Percentiles rank a stretch among this genome's conserved stretches.
phyloP scores from a whole-genome alignment of 2,797 vertebrate species.

The Varecia variegata region DNA sequence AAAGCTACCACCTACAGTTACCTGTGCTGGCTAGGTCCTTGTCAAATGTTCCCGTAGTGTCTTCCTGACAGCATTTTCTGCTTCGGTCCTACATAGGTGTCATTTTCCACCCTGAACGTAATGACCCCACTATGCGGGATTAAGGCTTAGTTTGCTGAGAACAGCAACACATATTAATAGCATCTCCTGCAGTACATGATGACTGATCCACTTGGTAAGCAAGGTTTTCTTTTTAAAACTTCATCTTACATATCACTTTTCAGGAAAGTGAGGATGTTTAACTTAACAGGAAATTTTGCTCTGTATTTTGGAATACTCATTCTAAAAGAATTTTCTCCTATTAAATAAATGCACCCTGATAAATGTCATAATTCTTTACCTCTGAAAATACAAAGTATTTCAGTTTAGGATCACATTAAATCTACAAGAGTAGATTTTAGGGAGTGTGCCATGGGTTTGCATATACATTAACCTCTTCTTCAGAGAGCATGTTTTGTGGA shows the following conservation, averaged over 20 bases:
- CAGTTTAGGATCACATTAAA: constrained; percentile 6
- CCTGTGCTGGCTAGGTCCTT: not conserved
- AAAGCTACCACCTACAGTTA: not conserved
- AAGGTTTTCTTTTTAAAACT: constrained; percentile 2
- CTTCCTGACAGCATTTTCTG: not conserved
- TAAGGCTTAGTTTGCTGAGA: not conserved
- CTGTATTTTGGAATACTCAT: not conserved
- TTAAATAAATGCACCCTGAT: not conserved
- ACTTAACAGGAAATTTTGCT: not conserved
- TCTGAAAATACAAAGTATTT: constrained; percentile 1
- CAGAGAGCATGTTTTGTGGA: not conserved
- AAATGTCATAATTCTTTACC: not conserved
- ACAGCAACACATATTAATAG: not conserved
- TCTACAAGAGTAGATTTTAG: not conserved
- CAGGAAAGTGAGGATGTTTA: not conserved
- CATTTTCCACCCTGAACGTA: not conserved
- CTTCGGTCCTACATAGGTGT: not conserved
- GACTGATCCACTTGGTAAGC: not conserved
- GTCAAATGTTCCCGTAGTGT: not conserved
- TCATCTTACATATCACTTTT: not conserved
- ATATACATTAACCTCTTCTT: not conserved
- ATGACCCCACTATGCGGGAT: not conserved
- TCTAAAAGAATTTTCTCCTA: not conserved
- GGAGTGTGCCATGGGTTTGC: not conserved
- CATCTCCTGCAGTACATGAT: not conserved